Evolutionary conservation across 2,797 vertebrate genomes (phyloP), one percentile per base, ranked within the genome.

Genomic region (Ctenopoma kingsleyae): DNA sequence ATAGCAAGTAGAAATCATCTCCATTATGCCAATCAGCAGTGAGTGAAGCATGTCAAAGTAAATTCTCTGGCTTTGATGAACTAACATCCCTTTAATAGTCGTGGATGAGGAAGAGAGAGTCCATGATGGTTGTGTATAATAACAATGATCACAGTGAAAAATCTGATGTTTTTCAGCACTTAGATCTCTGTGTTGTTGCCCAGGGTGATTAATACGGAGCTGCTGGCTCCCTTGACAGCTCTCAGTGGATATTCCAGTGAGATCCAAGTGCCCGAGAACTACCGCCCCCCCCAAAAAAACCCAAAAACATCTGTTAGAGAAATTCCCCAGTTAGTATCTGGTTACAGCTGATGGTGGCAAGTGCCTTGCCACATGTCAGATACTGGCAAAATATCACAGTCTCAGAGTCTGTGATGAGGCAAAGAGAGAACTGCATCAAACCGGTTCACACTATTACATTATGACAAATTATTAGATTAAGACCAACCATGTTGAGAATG

Each of bases 1-100:
- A 80, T 79, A 78, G 58, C 81, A 82, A 84, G 71, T 78, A 85
- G 81, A 89, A 76, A 87, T 86, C 76, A 75, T 68, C 71, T 86
- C 76, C 58, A 84, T 86, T 63, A 75, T 53, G 67, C 56, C 87
- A 82, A 80, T 84, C 81, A 87, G 15, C 3, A 41, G 17, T 46
- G 67, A 90, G 70, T 50, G 76, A 78, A 62, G 60, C 75, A 48
- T 60, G 71, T 73, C 69, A 72, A 60, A 72, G 27, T 56, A 4
- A 1, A 17, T 57, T 30, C 54, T 1, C 6, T 8, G 17, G 71
- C 78, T 74, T 38, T 72, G 60, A 83, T 71, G 73, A 75, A 70
- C 50, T 48, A 55, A 83, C 63, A 55, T 51, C 54, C 35, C 40
- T 80, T 67, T 67, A 74, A 68, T 49, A 25, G 73, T 16, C 17